Evolutionary conservation across 2,888 invertebrate species (phyloP), one percentile per base, ranked within the genome.

Genomic region (Sarcophaga variegata): DNA sequence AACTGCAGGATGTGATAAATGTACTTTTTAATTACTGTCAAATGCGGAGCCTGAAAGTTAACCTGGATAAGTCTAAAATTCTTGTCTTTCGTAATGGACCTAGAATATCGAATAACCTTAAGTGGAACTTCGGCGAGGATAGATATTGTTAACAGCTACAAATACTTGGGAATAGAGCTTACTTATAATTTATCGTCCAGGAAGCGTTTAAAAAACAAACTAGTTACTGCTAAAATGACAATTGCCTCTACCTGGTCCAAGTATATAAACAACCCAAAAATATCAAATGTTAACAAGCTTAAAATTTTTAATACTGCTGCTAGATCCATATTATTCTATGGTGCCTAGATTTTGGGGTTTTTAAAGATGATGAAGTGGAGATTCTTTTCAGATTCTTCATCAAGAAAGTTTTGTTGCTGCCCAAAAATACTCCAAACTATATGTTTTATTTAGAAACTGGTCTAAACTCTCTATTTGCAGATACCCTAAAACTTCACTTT

Each of bases 1-100:
- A 62, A 17, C 25, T 84, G 60, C 79, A 84, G 54, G 54, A 70
- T 27, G 80, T 82, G 83, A 87, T 87, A 59, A 59, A 83, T 66
- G 47, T 25, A 14, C 62, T 81, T 4, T 20, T 67, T 12, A 45
- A 22, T 54, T 84, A 87, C 62, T 84, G 76, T 54, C 6, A n/a
- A 3, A 64, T 22, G 14, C 81, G 78, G 74, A 72, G 81, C 27
- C 47, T 77, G 14, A 79, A 64, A 71, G 71, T 75, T 60, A 83
- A 80, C 60, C 54, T 84, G 17, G 54, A 66, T 25, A 81, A 84
- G 27, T 84, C 70, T 14, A 84, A 81, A 49, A 75, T 84, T 45
- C 25, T 77, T n/a, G 47, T 77, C 37, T 78, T 82, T 22, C 49
- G 67, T n/a, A 60, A 64, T 54, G 47, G 54, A 4, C 27, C 77